Percentiles rank a stretch among this genome's conserved stretches.
Evolutionary conservation across 2,113 vertebrate species (phyloP).

Genomic region (Anguilla rostrata): DNA sequence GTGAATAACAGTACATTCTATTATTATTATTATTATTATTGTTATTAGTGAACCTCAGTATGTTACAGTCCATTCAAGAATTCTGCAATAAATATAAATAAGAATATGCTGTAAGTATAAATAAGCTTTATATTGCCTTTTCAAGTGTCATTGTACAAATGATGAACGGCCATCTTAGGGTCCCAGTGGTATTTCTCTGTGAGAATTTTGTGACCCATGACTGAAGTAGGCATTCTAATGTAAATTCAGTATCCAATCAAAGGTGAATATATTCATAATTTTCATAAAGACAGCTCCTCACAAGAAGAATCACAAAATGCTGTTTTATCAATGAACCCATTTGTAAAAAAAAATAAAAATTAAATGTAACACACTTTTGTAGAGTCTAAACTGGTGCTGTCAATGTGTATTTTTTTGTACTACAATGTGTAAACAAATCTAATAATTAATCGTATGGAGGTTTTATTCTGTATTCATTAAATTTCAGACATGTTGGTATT

Average conservation of each 20-base stretch:
- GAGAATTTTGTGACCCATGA: background rate
- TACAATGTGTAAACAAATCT: background rate
- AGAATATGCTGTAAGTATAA: background rate
- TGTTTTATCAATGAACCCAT: background rate
- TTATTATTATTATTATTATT: background rate
- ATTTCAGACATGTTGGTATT: background rate
- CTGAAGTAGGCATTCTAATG: background rate
- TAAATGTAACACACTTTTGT: background rate
- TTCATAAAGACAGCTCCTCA: background rate
- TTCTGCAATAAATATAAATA: background rate
- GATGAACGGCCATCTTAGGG: background rate
- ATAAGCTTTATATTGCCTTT: background rate
- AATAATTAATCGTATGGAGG: background rate
- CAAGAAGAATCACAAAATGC: background rate
- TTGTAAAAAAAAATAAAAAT: background rate
- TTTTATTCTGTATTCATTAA: background rate
- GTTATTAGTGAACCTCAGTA: background rate
- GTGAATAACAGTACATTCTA: background rate
- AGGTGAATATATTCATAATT: background rate
- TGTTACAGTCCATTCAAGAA: background rate
- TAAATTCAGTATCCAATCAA: background rate
- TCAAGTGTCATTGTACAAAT: background rate
- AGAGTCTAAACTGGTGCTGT: background rate
- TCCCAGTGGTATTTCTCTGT: background rate
- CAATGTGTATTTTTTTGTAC: background rate